Conservation (phyloP, 2,113 vertebrate species). For the Tinamus guttatus region DNA sequence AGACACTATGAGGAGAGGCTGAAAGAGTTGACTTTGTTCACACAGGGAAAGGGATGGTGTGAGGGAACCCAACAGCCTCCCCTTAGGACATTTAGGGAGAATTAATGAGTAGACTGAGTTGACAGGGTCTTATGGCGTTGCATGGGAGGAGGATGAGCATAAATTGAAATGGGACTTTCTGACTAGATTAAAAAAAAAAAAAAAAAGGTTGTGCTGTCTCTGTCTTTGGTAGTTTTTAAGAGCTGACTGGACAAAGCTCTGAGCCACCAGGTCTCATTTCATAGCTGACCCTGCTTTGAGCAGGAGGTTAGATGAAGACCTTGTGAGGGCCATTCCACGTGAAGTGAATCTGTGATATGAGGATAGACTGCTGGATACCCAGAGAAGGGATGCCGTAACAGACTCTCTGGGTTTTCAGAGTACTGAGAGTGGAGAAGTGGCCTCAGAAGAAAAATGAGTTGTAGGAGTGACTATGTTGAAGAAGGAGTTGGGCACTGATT, state of each 20-base stretch:
- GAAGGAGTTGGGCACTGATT: not conserved
- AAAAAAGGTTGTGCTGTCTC: not conserved
- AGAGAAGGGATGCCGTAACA: not conserved
- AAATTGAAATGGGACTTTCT: not conserved
- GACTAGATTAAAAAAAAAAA: not conserved
- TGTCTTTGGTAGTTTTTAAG: not conserved
- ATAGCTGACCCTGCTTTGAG: not conserved
- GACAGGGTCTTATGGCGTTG: too few species aligned
- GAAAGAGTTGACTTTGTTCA: too few species aligned
- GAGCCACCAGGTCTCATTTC: not conserved
- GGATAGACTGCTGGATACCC: not conserved
- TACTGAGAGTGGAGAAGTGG: not conserved
- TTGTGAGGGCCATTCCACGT: too few species aligned
- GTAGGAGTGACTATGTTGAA: not conserved
- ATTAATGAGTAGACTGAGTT: too few species aligned
- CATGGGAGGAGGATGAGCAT: not conserved
- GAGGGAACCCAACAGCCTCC: too few species aligned
- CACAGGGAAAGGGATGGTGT: too few species aligned
- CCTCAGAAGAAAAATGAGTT: not conserved
- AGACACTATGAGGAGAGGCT: not conserved
- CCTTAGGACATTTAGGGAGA: fast-evolving
- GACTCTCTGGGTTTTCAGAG: not conserved
- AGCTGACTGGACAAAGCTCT: too few species aligned
- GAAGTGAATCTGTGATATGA: not conserved
- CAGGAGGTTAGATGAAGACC: not conserved